Conservation (phyloP, 2,113 vertebrate species). For the Dasyprocta punctata region DNA sequence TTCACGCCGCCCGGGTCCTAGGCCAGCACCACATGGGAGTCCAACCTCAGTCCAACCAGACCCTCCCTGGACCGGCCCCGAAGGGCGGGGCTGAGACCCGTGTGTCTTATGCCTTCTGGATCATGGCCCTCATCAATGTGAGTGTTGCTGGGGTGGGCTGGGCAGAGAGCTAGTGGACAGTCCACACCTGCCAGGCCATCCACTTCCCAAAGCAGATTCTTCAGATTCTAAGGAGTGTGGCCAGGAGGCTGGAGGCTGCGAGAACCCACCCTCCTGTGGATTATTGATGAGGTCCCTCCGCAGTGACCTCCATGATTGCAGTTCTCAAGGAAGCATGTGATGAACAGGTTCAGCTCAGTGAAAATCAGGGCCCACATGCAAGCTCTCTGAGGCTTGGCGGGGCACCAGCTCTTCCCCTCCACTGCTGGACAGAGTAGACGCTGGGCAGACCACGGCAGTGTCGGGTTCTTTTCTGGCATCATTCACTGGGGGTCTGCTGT, state of each 20-base stretch:
- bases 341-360: neutral
- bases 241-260: neutral
- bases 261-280: too few relatives aligned
- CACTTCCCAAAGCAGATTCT: neutral
- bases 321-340: neutral
- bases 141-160: slow-evolving; percentile 73
- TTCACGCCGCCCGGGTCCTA: slow-evolving; percentile 86
- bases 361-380: neutral
- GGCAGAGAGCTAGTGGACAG: neutral
- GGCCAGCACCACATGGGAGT: slow-evolving; percentile 66
- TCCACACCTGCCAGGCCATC: accelerated
- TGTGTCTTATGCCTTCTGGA: slow-evolving; percentile 97
- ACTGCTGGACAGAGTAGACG: neutral
- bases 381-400: neutral
- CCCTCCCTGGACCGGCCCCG: slow-evolving; percentile 84
- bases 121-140: slow-evolving; percentile 98
- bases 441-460: neutral
- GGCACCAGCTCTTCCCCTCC: neutral
- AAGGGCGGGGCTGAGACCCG: slow-evolving; percentile 87
- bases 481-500: neutral
- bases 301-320: neutral
- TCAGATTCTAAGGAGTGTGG: neutral
- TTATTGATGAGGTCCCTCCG: neutral
- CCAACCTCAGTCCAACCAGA: slow-evolving; percentile 84
- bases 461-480: neutral